phyloP scores from a whole-genome alignment of 2,113 vertebrate species.

The Leptodactylus fuscus region DNA sequence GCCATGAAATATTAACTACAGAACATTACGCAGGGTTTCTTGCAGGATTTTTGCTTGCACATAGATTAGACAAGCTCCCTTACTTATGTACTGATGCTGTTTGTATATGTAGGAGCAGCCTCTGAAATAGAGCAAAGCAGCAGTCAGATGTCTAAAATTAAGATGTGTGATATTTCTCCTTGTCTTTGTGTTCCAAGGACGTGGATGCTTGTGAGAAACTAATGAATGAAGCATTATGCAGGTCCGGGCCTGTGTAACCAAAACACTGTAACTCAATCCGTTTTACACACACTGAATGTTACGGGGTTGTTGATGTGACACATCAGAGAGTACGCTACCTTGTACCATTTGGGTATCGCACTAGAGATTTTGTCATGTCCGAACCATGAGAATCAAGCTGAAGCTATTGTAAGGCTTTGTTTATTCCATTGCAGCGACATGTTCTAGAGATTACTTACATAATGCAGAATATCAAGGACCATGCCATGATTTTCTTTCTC shows the following conservation, averaged over 20 bases:
- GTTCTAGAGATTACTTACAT: too few relatives aligned
- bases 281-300: neutral
- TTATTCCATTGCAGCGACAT: too few relatives aligned
- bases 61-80: neutral
- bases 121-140: neutral
- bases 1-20: too few relatives aligned
- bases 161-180: neutral
- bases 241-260: conserved; percentile 30
- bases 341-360: too few relatives aligned
- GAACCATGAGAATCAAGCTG: too few relatives aligned
- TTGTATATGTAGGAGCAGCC: neutral
- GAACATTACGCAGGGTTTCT: neutral
- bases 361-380: too few relatives aligned
- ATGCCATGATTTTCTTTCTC: too few relatives aligned
- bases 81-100: neutral
- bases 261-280: conserved; percentile 3
- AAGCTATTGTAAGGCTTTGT: too few relatives aligned
- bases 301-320: neutral
- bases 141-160: neutral
- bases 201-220: neutral
- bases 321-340: too few relatives aligned
- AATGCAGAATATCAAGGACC: too few relatives aligned
- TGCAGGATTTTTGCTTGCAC: neutral
- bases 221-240: neutral
- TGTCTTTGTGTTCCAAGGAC: neutral